phyloP scores from a whole-genome alignment of 1,140 invertebrate genomes.

The Cherax destructor region DNA sequence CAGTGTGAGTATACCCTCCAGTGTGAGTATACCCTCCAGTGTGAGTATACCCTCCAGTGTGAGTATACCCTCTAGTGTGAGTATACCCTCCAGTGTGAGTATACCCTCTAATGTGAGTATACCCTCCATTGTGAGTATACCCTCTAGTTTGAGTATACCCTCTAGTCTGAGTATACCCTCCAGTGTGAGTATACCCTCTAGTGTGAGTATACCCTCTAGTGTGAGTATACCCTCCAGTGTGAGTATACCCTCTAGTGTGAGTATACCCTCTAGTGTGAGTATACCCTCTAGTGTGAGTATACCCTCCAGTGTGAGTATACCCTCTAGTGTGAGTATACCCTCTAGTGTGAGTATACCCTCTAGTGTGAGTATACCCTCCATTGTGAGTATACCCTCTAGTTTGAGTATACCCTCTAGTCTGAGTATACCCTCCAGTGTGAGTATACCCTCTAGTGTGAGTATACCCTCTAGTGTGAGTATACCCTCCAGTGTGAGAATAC shows the following conservation, averaged over 20 bases:
- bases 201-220: not conserved
- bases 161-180: not conserved
- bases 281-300: not conserved
- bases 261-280: not conserved
- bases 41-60: not conserved
- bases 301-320: not conserved
- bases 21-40: not conserved
- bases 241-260: not conserved
- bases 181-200: not conserved
- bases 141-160: not conserved
- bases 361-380: not conserved
- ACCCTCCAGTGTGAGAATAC: not conserved
- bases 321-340: not conserved
- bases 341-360: not conserved
- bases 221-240: not conserved
- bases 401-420: not conserved
- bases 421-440: not conserved
- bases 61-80: not conserved
- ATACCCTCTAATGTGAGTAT: not conserved
- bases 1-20: not conserved
- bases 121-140: not conserved
- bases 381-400: not conserved
- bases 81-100: not conserved
- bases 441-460: not conserved
- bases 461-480: not conserved